These are phyloP conservation scores for Neodon shergylaensis DNA, from an alignment of 2,113 vertebrate species.

Conservation along the genomic window DNA sequence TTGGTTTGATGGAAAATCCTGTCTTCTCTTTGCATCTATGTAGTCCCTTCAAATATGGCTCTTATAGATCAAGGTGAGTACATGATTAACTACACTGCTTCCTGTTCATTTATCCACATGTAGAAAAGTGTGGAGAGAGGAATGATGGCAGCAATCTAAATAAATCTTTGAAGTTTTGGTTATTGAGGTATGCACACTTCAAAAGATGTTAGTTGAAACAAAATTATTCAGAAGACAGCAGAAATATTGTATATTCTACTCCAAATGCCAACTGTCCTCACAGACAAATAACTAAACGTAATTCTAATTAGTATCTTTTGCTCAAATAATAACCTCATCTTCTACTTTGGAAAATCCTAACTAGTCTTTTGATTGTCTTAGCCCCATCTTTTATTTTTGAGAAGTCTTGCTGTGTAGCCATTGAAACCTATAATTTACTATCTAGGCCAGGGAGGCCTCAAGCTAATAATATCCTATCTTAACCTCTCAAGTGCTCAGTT, in stretches of 20 bases:
- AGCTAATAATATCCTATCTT: neutral
- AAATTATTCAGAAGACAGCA: neutral
- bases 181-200: neutral
- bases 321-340: neutral
- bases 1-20: neutral
- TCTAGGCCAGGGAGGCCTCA: neutral
- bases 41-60: conserved; percentile 12
- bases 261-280: neutral
- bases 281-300: neutral
- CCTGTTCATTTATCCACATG: neutral
- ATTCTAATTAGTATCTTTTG: neutral
- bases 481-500: neutral
- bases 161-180: neutral
- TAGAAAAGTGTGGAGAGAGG: neutral
- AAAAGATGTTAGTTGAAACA: neutral
- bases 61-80: neutral
- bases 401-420: neutral
- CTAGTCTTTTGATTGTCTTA: neutral
- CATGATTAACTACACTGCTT: neutral
- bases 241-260: neutral
- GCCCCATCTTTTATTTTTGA: neutral
- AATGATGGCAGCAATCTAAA: neutral
- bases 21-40: neutral
- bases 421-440: neutral
- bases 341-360: neutral